These are phyloP conservation scores for Actenoides lindsayi DNA, from an alignment of 2,113 vertebrate species.

Conservation along the genomic window DNA sequence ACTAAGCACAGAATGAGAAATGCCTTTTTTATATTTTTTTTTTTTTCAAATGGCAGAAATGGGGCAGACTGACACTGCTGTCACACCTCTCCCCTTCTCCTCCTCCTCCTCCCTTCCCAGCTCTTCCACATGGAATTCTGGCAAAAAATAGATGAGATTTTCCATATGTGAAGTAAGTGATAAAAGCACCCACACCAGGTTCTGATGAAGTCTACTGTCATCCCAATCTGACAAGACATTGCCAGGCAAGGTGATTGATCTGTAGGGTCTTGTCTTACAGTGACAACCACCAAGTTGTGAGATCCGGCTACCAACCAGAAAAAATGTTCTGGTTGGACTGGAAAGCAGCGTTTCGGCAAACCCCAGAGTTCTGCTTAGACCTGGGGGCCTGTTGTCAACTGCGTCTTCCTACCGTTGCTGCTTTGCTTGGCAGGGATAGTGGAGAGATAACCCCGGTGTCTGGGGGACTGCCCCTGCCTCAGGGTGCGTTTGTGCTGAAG, in stretches of 20 bases:
- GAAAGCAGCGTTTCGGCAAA: slow-evolving; percentile 4
- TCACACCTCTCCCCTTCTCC: slow-evolving; percentile 51
- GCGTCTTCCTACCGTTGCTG: not conserved
- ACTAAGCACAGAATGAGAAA: not conserved
- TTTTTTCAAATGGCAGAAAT: slow-evolving; percentile 26
- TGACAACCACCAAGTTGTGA: slow-evolving; percentile 19
- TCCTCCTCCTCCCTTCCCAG: slow-evolving; percentile 33
- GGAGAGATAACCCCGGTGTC: not conserved
- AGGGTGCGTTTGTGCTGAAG: not conserved
- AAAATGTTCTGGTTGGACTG: slow-evolving; percentile 2
- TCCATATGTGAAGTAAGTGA: slow-evolving; percentile 47
- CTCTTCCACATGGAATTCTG: slow-evolving; percentile 40
- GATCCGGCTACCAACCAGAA: slow-evolving; percentile 30
- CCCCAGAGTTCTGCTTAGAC: not conserved
- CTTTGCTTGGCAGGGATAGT: not conserved
- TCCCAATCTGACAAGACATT: slow-evolving; percentile 18
- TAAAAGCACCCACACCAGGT: slow-evolving; percentile 33
- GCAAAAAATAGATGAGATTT: slow-evolving; percentile 57
- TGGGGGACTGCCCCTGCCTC: not conserved
- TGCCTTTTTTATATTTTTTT: not conserved
- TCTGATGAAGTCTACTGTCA: slow-evolving; percentile 52
- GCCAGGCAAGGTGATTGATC: slow-evolving; percentile 48
- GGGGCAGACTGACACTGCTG: slow-evolving; percentile 39
- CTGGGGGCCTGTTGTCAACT: not conserved
- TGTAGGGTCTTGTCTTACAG: slow-evolving; percentile 50